phyloP scores from a whole-genome alignment of 2,113 vertebrate genomes.

The Marmota monax region DNA sequence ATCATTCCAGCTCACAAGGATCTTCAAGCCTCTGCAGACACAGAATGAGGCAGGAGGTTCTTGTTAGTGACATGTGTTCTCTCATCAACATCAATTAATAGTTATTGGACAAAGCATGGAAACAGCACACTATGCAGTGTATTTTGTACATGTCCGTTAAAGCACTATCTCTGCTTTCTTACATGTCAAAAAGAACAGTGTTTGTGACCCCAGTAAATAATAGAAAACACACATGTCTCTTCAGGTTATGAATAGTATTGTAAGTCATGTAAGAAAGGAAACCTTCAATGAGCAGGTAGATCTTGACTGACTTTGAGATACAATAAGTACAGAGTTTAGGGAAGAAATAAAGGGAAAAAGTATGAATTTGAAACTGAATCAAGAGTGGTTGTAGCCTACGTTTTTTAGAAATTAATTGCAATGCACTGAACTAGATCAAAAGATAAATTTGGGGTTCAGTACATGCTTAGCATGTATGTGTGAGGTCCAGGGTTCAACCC shows the following conservation, averaged over 20 bases:
- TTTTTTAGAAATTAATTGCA: not conserved
- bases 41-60: conserved; percentile 18
- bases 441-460: not conserved
- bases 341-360: not conserved
- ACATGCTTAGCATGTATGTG: not conserved
- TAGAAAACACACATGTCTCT: not conserved
- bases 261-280: conserved; percentile 31
- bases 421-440: conserved; percentile 46
- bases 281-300: not conserved
- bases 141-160: conserved; percentile 9
- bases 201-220: conserved; percentile 9
- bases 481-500: not conserved
- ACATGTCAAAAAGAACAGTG: not conserved
- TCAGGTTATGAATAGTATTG: not conserved
- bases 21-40: conserved; percentile 44
- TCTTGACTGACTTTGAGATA: conserved; percentile 17
- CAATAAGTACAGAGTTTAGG: not conserved
- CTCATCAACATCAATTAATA: conserved; percentile 57
- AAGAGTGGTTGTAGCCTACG: not conserved
- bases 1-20: conserved; percentile 28
- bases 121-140: not conserved
- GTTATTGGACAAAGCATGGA: not conserved
- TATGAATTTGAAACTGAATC: conserved; percentile 41
- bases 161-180: conserved; percentile 11
- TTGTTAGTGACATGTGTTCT: conserved; percentile 11